Conservation (phyloP, 2,888 invertebrate genomes). For the Dinocampus coccinellae region DNA sequence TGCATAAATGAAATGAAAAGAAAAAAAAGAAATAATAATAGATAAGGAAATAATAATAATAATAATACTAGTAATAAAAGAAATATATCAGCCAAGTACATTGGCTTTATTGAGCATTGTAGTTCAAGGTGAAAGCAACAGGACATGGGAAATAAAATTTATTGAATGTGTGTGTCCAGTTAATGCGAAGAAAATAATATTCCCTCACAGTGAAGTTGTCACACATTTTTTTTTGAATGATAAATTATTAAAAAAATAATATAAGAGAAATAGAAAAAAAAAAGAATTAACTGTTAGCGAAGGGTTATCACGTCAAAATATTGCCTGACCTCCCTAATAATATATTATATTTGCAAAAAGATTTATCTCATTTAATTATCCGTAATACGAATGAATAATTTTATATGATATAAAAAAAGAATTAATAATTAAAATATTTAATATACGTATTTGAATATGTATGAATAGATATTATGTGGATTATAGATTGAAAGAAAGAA, state of each 20-base stretch:
- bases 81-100: not conserved
- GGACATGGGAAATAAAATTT: not conserved
- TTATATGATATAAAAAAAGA: not conserved
- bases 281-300: slow-evolving; percentile 16
- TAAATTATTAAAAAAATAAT: slow-evolving; percentile 13
- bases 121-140: slow-evolving; percentile 1
- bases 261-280: slow-evolving; percentile 33
- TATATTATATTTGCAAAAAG: not conserved
- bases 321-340: not conserved
- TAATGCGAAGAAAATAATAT: not conserved
- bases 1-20: too few relatives aligned
- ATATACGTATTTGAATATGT: not conserved
- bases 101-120: not conserved
- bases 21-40: not conserved
- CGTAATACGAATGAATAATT: not conserved
- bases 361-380: not conserved
- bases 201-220: not conserved
- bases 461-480: not conserved
- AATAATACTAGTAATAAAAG: too few relatives aligned
- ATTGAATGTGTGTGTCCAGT: not conserved
- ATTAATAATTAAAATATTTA: not conserved
- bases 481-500: too few relatives aligned
- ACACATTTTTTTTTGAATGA: not conserved
- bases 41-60: not conserved
- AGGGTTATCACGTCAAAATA: slow-evolving; percentile 45